Evolutionary conservation across 2,113 vertebrate species (phyloP).

Genomic region (Scytalopus superciliaris): DNA sequence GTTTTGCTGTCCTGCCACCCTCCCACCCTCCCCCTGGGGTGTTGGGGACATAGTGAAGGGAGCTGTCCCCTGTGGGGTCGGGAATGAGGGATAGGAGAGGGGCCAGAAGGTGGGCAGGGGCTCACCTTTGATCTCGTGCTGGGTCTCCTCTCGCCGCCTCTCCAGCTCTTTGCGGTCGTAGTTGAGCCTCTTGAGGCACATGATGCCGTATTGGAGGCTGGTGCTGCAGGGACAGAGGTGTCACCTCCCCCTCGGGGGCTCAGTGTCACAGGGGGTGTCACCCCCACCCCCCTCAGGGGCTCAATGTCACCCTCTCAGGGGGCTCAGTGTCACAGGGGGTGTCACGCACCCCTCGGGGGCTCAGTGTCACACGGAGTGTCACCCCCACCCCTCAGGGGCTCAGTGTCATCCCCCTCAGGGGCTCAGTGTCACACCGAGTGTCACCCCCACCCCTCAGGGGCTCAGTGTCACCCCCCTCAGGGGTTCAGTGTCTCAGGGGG

Average conservation of each 20-base stretch:
- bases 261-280: not conserved
- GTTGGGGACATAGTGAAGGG: not conserved
- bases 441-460: too few species aligned
- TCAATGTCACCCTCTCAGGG: not conserved
- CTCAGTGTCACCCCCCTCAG: not conserved
- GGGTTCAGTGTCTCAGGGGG: not conserved
- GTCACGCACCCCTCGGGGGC: too few species aligned
- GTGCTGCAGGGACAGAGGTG: slow-evolving; percentile 77
- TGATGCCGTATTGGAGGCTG: slow-evolving; percentile 96
- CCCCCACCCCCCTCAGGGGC: not conserved
- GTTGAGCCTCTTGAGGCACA: slow-evolving; percentile 97
- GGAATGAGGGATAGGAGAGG: too few species aligned
- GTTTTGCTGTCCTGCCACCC: not conserved
- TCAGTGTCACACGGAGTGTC: too few species aligned
- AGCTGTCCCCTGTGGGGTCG: not conserved
- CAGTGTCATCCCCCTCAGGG: too few species aligned
- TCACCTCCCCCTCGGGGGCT: not conserved
- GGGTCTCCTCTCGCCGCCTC: slow-evolving; percentile 89
- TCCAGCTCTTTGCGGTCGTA: slow-evolving; percentile 97
- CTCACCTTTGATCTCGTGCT: slow-evolving; percentile 90
- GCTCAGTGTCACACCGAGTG: too few species aligned
- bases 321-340: too few species aligned
- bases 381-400: too few species aligned
- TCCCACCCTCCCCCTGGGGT: not conserved
- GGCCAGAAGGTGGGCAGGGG: not conserved